These are phyloP conservation scores for Rhagonycha lutea DNA, from an alignment of 2,888 invertebrate species.

Conservation along the genomic window DNA sequence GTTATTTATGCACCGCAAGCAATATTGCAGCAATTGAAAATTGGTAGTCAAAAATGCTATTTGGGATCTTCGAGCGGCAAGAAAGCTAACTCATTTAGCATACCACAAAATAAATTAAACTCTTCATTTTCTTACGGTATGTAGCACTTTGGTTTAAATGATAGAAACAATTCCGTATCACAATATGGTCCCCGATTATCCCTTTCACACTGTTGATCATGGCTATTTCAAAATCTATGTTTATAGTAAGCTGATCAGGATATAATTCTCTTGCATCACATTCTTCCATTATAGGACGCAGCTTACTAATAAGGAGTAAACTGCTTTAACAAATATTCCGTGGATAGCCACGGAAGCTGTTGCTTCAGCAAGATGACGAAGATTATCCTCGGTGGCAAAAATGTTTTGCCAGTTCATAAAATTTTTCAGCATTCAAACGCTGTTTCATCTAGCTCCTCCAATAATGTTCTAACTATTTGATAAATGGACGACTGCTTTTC, in stretches of 20 bases:
- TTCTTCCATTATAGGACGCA: not conserved
- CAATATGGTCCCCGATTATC: not conserved
- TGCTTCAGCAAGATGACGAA: no score
- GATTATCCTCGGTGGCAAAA: no score
- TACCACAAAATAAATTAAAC: not conserved
- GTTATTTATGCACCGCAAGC: no score
- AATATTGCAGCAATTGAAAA: no score
- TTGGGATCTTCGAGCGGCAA: no score
- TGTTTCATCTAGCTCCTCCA: no score
- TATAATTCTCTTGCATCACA: not conserved
- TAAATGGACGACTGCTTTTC: no score
- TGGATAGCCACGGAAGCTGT: no score
- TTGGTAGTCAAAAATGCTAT: no score
- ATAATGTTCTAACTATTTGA: no score
- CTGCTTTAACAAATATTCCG: not conserved
- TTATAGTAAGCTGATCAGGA: not conserved
- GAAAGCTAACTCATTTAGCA: not conserved
- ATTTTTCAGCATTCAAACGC: no score
- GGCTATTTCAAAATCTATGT: constrained; percentile 3
- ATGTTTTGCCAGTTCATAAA: no score
- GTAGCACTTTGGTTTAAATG: not conserved
- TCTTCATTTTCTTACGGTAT: not conserved
- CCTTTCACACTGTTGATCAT: not conserved
- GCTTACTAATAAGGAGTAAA: not conserved
- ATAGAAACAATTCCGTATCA: constrained; percentile 3